phyloP scores from a whole-genome alignment of 2,113 vertebrate species.

The Odocoileus virginianus region DNA sequence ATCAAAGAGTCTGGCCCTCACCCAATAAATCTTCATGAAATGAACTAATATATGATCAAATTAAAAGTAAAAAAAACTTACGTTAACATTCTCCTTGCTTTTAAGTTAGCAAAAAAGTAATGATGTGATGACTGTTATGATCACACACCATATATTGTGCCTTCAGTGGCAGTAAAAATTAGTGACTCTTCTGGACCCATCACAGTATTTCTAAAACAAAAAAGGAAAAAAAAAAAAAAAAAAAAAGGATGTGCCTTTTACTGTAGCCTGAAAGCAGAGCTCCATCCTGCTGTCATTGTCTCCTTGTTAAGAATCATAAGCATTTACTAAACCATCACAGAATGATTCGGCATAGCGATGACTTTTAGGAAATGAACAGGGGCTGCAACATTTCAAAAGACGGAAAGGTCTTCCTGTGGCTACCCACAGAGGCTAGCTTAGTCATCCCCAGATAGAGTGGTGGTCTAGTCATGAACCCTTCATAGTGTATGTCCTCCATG shows the following conservation, averaged over 20 bases:
- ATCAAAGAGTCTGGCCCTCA: neutral
- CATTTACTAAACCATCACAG: neutral
- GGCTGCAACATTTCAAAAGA: neutral
- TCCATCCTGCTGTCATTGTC: neutral
- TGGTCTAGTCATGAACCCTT: neutral
- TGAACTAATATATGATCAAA: conserved; percentile 12
- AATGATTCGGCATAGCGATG: neutral
- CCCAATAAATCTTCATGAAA: neutral
- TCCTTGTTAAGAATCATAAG: neutral
- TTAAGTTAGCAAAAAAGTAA: conserved; percentile 13
- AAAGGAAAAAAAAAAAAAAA: neutral
- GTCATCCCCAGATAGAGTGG: neutral
- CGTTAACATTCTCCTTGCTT: neutral
- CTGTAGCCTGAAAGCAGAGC: neutral
- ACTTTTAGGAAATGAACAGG: neutral
- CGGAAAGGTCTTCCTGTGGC: neutral
- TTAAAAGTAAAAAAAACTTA: neutral
- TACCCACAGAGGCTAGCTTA: neutral
- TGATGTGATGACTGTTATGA: neutral
- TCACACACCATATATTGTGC: neutral
- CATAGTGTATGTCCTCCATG: neutral
- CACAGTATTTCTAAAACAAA: neutral
- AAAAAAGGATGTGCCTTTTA: neutral
- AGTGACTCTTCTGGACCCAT: neutral
- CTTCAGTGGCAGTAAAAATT: neutral